Conservation (phyloP, 1,140 invertebrate species). For the Papilio helenus region DNA sequence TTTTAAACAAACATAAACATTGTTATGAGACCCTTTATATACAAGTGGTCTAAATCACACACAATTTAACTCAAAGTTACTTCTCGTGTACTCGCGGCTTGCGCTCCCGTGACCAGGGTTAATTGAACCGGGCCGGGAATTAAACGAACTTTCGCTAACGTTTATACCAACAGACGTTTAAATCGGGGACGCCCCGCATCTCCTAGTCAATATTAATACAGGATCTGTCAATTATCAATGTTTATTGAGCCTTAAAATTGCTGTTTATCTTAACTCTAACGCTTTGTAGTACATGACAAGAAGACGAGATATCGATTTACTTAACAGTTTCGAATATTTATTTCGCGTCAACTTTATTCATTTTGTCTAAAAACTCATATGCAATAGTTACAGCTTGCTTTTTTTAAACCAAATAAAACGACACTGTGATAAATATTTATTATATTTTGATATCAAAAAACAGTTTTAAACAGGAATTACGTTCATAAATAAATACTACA, state of each 20-base stretch:
- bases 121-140: constrained; percentile 66
- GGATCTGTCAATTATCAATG: constrained; percentile 69
- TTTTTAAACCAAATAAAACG: no score
- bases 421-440: no score
- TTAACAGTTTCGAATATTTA: background rate
- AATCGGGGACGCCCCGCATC: constrained; percentile 40
- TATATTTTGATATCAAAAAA: no score
- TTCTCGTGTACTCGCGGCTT: constrained; percentile 44
- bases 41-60: constrained; percentile 57
- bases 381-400: no score
- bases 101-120: constrained; percentile 46
- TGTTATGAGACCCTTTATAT: constrained; percentile 23
- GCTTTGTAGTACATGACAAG: background rate
- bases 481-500: no score
- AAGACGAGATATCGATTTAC: background rate
- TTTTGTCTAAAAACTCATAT: no score
- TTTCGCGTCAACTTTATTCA: background rate
- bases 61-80: constrained; percentile 64
- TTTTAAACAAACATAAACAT: constrained; percentile 10
- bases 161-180: constrained; percentile 59
- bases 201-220: constrained; percentile 68
- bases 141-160: constrained; percentile 61
- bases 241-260: constrained; percentile 69
- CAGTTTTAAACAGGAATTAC: no score
- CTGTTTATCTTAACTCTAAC: constrained; percentile 47